A percentile compares a stretch with the other conserved stretches of the same genome.
phyloP scores from a whole-genome alignment of 2,797 vertebrate genomes.

The Gorsachius magnificus region DNA sequence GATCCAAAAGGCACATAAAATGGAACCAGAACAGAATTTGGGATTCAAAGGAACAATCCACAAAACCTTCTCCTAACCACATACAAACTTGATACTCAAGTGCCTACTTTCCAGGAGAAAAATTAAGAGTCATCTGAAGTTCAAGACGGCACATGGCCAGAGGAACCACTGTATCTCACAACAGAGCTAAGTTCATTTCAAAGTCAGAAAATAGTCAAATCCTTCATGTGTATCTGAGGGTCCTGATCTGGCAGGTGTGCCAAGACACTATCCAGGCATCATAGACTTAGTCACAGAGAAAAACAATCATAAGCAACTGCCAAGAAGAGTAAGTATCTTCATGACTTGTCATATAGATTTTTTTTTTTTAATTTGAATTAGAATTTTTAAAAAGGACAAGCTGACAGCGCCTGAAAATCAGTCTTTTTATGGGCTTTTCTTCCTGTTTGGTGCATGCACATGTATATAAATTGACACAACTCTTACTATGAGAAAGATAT shows the following conservation, averaged over 20 bases:
- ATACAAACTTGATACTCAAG: background rate
- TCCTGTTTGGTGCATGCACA: constrained; percentile 11
- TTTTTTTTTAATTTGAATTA: background rate
- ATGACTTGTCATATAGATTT: background rate
- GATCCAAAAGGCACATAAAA: background rate
- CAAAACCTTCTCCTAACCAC: background rate
- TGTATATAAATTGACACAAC: background rate
- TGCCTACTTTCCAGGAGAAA: background rate
- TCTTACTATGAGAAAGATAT: background rate
- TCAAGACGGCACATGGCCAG: background rate
- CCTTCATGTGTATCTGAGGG: background rate
- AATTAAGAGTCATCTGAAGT: constrained; percentile 8
- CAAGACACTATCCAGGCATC: constrained; percentile 40
- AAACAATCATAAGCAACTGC: constrained; percentile 30
- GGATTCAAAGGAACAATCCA: background rate
- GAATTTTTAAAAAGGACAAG: constrained; percentile 6
- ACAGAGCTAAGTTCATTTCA: background rate
- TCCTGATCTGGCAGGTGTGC: constrained; percentile 22
- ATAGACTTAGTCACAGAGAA: background rate
- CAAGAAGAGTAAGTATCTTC: constrained; percentile 21
- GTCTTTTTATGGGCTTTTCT: constrained; percentile 17
- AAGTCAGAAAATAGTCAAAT: background rate
- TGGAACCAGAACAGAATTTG: background rate
- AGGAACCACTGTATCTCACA: background rate
- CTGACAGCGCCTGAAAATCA: constrained; percentile 21